phyloP scores from a whole-genome alignment of 2,888 invertebrate genomes.

The Dynastes tityus region DNA sequence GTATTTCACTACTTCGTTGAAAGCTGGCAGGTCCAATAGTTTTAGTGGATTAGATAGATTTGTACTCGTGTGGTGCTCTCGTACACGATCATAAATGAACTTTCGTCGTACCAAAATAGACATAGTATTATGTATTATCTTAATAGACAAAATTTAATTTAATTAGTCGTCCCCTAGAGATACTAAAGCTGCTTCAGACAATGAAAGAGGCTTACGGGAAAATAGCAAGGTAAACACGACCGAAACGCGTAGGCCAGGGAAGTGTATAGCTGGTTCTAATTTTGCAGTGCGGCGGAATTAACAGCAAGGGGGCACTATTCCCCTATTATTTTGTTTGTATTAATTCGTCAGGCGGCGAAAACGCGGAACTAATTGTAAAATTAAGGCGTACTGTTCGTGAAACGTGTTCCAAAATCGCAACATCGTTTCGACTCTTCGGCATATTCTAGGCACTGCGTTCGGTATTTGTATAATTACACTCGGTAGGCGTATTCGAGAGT shows the following conservation, averaged over 20 bases:
- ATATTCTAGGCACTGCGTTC: neutral
- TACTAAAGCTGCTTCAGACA: neutral
- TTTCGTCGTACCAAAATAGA: too few species aligned
- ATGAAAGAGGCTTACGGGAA: neutral
- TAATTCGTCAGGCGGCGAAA: conserved; percentile 27
- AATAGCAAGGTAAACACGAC: neutral
- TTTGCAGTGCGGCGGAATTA: conserved; percentile 15
- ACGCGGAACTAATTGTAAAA: conserved; percentile 30
- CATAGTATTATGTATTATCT: too few species aligned
- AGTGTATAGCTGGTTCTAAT: neutral
- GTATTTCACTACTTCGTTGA: too few species aligned
- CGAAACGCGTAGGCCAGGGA: neutral
- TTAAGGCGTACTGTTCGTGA: conserved; percentile 9
- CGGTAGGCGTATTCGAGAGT: neutral
- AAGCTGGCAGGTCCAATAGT: too few species aligned
- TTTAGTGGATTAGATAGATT: too few species aligned
- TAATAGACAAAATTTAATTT: neutral
- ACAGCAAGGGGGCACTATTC: neutral
- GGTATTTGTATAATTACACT: conserved; percentile 28
- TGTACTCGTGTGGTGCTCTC: too few species aligned
- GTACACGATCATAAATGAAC: too few species aligned
- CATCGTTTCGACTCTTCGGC: too few species aligned
- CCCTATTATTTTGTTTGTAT: conserved; percentile 35
- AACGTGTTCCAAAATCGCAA: conserved; percentile 1
- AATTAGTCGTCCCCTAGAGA: neutral